These are phyloP conservation scores for Pachyseris speciosa DNA, from an alignment of 64 coral and sea anemone species.

Conservation along the genomic window DNA sequence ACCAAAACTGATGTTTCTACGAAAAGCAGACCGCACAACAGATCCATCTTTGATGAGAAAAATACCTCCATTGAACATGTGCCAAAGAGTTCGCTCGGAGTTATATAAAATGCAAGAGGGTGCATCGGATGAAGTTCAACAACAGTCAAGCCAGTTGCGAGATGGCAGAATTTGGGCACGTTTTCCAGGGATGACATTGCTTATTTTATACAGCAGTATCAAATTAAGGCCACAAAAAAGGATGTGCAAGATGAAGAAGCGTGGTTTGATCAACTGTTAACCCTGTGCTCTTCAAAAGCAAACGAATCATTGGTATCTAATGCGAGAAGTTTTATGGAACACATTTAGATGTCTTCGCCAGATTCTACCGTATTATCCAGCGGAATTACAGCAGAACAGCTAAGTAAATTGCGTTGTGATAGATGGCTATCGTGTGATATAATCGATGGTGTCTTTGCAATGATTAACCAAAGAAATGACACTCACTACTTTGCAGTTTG, in stretches of 20 bases:
- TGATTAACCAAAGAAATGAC: slow-evolving; percentile 40
- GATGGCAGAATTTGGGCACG: slow-evolving; percentile 39
- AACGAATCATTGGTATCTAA: slow-evolving; percentile 13
- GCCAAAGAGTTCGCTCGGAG: slow-evolving; percentile 32
- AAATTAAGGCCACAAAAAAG: slow-evolving; percentile 25
- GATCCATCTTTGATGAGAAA: slow-evolving; percentile 43
- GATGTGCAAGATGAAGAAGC: slow-evolving; percentile 58
- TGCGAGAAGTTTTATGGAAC: slow-evolving; percentile 11
- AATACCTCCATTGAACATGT: slow-evolving; percentile 53
- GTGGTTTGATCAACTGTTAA: slow-evolving; percentile 40
- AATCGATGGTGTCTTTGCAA: slow-evolving; percentile 44
- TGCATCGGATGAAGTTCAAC: slow-evolving; percentile 17
- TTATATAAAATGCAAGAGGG: slow-evolving; percentile 18
- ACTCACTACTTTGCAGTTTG: slow-evolving; percentile 33
- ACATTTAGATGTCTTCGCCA: slow-evolving; percentile 44
- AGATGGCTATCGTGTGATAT: slow-evolving; percentile 42
- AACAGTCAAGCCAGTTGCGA: slow-evolving; percentile 37
- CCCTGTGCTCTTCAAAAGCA: neutral
- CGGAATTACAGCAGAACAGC: slow-evolving; percentile 9
- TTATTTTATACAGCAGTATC: slow-evolving; percentile 44
- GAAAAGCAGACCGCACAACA: slow-evolving; percentile 27
- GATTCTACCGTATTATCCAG: slow-evolving; percentile 10
- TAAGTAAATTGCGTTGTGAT: slow-evolving; percentile 43
- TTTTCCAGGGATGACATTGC: slow-evolving; percentile 55
- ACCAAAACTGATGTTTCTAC: slow-evolving; percentile 17